Evolutionary conservation across 2,888 invertebrate genomes (phyloP).

Genomic region (Lochmaea capreae): DNA sequence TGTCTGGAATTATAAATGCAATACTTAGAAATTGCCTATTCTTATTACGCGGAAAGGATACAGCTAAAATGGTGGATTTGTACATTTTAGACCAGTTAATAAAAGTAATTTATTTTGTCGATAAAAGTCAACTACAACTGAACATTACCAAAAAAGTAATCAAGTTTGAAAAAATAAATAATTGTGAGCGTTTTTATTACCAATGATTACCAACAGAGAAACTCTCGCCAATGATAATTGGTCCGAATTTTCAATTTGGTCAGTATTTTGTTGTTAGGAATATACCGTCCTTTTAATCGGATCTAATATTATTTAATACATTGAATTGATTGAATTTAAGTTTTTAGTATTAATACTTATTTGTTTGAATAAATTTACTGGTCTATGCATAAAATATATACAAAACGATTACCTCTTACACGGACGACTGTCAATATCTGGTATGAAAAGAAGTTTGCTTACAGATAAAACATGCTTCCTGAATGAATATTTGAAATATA

Average conservation of each 20-base stretch:
- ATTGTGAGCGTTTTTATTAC: no score
- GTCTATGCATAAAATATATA: background rate
- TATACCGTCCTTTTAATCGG: no score
- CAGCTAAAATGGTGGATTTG: slow-evolving; percentile 48
- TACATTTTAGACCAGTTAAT: slow-evolving; percentile 28
- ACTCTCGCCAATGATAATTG: no score
- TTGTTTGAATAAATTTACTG: background rate
- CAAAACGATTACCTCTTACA: background rate
- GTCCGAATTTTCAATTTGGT: no score
- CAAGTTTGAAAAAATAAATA: no score
- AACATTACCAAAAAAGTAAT: no score
- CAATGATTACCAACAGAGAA: no score
- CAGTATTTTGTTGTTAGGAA: no score
- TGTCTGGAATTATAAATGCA: slow-evolving; percentile 61
- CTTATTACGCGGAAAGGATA: slow-evolving; percentile 55
- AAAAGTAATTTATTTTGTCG: slow-evolving; percentile 1
- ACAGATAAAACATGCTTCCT: slow-evolving; percentile 3
- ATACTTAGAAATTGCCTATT: slow-evolving; percentile 56
- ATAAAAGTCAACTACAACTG: background rate
- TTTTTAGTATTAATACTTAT: background rate
- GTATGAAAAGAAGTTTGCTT: background rate
- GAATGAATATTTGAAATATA: slow-evolving; percentile 10
- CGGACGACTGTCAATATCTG: slow-evolving; percentile 12
- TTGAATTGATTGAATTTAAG: no score
- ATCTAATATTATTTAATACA: no score